Base-by-base conservation (phyloP, 2,888 invertebrate genomes). In the Scaptomyza reducta region DNA sequence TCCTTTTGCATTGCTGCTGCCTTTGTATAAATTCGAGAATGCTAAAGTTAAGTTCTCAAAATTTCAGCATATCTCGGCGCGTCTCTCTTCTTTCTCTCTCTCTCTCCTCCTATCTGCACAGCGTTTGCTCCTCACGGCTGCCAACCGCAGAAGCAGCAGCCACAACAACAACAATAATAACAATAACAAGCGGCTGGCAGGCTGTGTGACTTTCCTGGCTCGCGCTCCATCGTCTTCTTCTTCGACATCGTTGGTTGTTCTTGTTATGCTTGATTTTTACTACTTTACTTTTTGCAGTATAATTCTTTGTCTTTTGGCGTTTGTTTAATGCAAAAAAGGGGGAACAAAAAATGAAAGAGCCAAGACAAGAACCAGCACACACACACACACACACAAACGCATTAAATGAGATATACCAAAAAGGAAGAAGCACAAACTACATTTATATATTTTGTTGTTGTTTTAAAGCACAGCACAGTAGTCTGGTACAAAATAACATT, bases 41-140 rank as follows among this genome's bases (percentile, higher is more conserved):
- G 70, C 78, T 83, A 88, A 83, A 88, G 79, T 88, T 85, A 88
- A 88, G 88, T 88, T 86, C 85, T 87, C 79, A 79, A 84, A 88
- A 86, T 86, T 88, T 44, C 50, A 70, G 53, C 70, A 79, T 70
- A 71, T 71, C 69, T 70, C 65, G 61, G 60, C 50, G 31, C 29
- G 42, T 50, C 53, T 68, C 62, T 60, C 50, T 44, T 9, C 18
- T 13, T 2, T 13, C 13, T 33, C 18, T 18, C 10, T 14, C 44
- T 33, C 27, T 41, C 25, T 31, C 14, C 38, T 14, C 6, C 31
- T n/a, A 14, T 31, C 38, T 40, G 40, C 16, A n/a, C 18, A 49
- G 31, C 18, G 13, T 13, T 13, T 47, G 47, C 31, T 47, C 9
- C 38, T 38, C 38, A 14, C 14, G 38, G 41, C 53, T 53, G 38